Percentiles rank a stretch among this genome's conserved stretches.
phyloP scores from a whole-genome alignment of 2,888 invertebrate genomes.

The Bombylius major region DNA sequence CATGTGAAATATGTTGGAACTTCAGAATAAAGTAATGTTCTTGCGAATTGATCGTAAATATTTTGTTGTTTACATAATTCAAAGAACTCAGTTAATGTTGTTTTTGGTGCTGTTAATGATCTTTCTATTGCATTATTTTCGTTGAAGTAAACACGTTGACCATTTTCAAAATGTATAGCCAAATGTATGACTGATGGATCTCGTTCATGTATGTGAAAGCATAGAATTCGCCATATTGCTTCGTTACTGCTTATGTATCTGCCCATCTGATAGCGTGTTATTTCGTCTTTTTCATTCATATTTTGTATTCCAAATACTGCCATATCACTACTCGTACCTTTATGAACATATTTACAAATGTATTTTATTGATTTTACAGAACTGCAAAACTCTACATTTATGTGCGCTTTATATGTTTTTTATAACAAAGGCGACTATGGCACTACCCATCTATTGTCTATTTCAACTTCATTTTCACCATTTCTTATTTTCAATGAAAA shows the following conservation, averaged over 20 bases:
- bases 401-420: constrained; percentile 29
- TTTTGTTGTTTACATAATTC: constrained; percentile 21
- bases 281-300: constrained; percentile 8
- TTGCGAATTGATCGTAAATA: no score
- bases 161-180: constrained; percentile 8
- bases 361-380: constrained; percentile 33
- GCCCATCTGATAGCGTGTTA: constrained; percentile 10
- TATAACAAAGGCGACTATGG: no score
- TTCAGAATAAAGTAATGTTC: constrained; percentile 23
- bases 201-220: constrained; percentile 4
- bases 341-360: constrained; percentile 17
- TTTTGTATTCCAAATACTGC: constrained; percentile 10
- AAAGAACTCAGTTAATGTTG: constrained; percentile 26
- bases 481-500: constrained; percentile 13
- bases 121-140: constrained; percentile 4
- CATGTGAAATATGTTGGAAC: constrained; percentile 24
- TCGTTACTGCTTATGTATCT: constrained; percentile 19
- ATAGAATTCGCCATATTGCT: constrained; percentile 10
- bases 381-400: constrained; percentile 30
- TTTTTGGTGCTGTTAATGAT: constrained; percentile 14
- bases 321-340: constrained; percentile 13
- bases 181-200: constrained; percentile 7
- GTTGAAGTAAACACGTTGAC: constrained; percentile 21
- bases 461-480: not conserved
- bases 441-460: no score